Percentiles rank a stretch among this genome's conserved stretches.
phyloP scores from a whole-genome alignment of 2,797 vertebrate species.

The Pseudochirops cupreus region DNA sequence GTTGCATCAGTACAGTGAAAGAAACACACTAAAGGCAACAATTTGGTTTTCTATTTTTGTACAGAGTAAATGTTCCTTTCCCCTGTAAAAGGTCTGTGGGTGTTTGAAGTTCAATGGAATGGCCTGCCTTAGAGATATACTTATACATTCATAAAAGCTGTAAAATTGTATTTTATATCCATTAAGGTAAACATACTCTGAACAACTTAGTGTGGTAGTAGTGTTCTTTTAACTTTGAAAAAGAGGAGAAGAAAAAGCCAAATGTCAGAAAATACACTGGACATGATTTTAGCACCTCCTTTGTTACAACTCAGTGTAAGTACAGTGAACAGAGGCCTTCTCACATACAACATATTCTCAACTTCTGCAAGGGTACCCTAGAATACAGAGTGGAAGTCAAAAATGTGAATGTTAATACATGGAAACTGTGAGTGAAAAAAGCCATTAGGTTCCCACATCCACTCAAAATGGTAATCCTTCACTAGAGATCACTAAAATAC shows the following conservation, averaged over 20 bases:
- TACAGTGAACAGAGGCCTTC: not conserved
- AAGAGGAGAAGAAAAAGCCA: conserved; percentile 14
- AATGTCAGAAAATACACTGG: conserved; percentile 12
- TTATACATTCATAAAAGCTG: conserved; percentile 45
- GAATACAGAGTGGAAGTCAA: not conserved
- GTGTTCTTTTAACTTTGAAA: conserved; percentile 15
- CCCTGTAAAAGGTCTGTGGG: conserved; percentile 76
- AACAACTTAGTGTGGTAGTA: conserved; percentile 27
- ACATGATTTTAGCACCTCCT: conserved; percentile 36
- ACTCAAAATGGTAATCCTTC: not conserved
- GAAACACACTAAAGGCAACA: conserved; percentile 57
- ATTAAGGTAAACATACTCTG: conserved; percentile 22
- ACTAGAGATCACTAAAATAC: not conserved
- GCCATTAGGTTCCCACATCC: not conserved
- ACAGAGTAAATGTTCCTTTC: conserved; percentile 73
- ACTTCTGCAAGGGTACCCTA: not conserved
- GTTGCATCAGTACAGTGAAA: conserved; percentile 52
- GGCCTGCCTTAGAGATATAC: conserved; percentile 24
- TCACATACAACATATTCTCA: not conserved
- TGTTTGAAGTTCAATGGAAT: conserved; percentile 39
- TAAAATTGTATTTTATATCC: conserved; percentile 32
- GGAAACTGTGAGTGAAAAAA: not conserved
- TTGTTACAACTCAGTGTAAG: not conserved
- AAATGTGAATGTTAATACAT: not conserved
- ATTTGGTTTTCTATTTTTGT: conserved; percentile 80